Conservation (phyloP, 1,140 invertebrate genomes). For the Pemphigus obesinymphae region DNA sequence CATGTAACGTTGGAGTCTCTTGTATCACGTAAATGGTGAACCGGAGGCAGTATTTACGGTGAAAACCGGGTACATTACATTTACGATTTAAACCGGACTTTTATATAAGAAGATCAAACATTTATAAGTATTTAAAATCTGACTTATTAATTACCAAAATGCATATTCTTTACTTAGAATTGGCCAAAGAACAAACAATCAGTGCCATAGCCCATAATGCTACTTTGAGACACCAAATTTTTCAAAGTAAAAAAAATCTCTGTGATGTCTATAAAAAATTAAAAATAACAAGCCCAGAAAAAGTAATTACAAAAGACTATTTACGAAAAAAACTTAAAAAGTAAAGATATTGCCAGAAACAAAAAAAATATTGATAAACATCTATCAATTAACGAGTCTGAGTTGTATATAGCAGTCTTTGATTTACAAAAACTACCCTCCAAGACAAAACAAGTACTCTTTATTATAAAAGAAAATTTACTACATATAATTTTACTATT, state of each 20-base stretch:
- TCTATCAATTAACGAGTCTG: neutral
- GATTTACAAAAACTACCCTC: neutral
- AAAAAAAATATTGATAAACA: neutral
- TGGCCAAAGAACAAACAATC: neutral
- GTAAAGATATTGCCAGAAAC: neutral
- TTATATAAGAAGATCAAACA: neutral
- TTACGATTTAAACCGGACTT: too few species aligned
- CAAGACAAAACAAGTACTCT: neutral
- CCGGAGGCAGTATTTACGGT: too few species aligned
- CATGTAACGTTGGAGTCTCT: too few species aligned
- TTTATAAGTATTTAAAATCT: neutral
- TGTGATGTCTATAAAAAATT: neutral
- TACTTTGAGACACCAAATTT: neutral
- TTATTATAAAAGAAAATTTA: too few species aligned
- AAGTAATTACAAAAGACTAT: neutral
- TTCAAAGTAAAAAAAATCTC: neutral
- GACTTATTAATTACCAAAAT: neutral
- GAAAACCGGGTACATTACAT: too few species aligned
- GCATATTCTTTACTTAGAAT: neutral
- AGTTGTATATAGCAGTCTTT: neutral
- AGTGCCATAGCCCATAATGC: neutral
- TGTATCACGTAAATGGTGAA: too few species aligned
- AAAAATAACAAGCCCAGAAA: neutral
- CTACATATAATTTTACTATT: neutral
- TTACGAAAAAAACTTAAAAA: neutral